Conservation (phyloP, 2,888 invertebrate species). For the Alcis repandata region DNA sequence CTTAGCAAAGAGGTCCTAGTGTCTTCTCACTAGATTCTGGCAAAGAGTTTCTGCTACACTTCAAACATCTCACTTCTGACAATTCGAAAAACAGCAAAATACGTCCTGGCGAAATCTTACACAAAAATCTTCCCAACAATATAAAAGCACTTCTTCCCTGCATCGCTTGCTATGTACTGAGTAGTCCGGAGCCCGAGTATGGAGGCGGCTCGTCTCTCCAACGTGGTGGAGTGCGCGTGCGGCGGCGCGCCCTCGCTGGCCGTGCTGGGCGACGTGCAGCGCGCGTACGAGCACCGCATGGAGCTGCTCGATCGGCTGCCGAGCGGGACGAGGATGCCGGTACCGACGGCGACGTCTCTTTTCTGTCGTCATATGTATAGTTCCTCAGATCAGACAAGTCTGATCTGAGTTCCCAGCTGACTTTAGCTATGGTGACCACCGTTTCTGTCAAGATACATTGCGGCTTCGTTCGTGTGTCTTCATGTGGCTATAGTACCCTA, state of each 20-base stretch:
- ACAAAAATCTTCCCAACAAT: background rate
- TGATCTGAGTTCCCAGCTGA: too few species aligned
- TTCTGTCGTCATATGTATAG: too few species aligned
- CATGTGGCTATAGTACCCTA: too few species aligned
- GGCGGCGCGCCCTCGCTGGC: slow-evolving; percentile 70
- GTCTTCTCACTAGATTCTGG: background rate
- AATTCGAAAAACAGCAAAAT: background rate
- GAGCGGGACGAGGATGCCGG: slow-evolving; percentile 64
- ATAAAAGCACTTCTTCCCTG: background rate
- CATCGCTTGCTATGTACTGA: background rate
- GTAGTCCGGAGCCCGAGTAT: slow-evolving; percentile 56
- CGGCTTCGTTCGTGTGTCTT: too few species aligned
- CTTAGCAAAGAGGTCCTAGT: too few species aligned
- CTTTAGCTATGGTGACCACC: too few species aligned
- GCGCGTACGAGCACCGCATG: slow-evolving; percentile 88
- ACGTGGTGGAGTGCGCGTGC: slow-evolving; percentile 59
- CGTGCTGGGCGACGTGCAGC: slow-evolving; percentile 87
- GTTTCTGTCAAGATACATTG: too few species aligned
- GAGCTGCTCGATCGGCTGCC: slow-evolving; percentile 83
- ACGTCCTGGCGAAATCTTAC: background rate
- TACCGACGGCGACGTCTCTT: too few species aligned
- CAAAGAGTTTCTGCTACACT: background rate
- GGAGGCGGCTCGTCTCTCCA: too few species aligned
- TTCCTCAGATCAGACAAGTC: too few species aligned
- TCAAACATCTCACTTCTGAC: background rate